Conservation (phyloP, 2,797 vertebrate species). For the Melanotaenia parkinsoni region DNA sequence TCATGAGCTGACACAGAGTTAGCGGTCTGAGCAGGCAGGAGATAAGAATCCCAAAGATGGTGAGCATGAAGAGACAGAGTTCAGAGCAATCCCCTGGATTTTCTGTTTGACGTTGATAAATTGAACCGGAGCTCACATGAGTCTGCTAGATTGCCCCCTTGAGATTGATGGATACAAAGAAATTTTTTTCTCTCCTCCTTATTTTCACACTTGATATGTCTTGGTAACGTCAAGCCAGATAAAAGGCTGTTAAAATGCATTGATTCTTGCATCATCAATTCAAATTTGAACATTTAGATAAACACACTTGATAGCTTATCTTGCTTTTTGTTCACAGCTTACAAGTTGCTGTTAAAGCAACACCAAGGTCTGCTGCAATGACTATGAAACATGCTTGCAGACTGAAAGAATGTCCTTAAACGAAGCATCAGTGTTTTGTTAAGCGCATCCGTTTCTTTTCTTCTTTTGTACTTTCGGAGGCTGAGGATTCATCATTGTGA, state of each 20-base stretch:
- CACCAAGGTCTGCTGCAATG: slow-evolving; percentile 2
- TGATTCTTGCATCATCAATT: slow-evolving; percentile 22
- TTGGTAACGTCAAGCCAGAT: slow-evolving; percentile 42
- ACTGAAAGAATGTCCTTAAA: slow-evolving; percentile 34
- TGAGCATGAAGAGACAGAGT: slow-evolving; percentile 59
- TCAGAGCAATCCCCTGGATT: slow-evolving; percentile 71
- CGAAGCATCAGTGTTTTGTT: slow-evolving; percentile 27
- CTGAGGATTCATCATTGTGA: slow-evolving; percentile 32
- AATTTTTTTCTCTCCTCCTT: slow-evolving; percentile 24
- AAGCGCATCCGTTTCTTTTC: slow-evolving; percentile 13
- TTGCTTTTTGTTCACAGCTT: slow-evolving; percentile 15
- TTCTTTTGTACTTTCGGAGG: slow-evolving; percentile 12
- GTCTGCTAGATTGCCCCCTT: slow-evolving; percentile 58
- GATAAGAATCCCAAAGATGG: slow-evolving; percentile 71
- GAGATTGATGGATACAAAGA: slow-evolving; percentile 59
- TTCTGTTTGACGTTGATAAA: slow-evolving; percentile 72
- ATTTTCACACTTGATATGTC: slow-evolving; percentile 63
- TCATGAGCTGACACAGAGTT: slow-evolving; percentile 66
- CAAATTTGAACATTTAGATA: slow-evolving; percentile 29
- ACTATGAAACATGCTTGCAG: neutral
- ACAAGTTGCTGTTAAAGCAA: slow-evolving; percentile 7
- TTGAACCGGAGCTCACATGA: slow-evolving; percentile 68
- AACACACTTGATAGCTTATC: slow-evolving; percentile 15
- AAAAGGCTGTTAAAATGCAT: slow-evolving; percentile 49
- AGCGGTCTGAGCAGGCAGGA: slow-evolving; percentile 57